These are phyloP conservation scores for Lutraria lutraria DNA, from an alignment of 2,888 invertebrate genomes.

Conservation along the genomic window DNA sequence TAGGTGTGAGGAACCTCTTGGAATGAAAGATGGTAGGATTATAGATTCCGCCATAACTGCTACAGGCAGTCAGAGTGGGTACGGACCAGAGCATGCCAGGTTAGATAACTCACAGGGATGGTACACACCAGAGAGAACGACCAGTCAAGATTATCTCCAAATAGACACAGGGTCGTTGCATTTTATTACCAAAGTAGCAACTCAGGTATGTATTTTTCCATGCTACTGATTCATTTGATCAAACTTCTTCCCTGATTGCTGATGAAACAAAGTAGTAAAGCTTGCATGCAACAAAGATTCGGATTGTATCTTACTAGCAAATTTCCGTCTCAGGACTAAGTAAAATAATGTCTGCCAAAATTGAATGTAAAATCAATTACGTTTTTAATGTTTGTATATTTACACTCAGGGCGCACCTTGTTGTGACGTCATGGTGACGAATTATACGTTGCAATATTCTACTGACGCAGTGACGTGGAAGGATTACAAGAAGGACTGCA, in stretches of 20 bases:
- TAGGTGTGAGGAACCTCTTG: conserved; percentile 60
- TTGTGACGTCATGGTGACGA: conserved; percentile 71
- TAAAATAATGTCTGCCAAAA: no score
- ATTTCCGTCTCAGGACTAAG: no score
- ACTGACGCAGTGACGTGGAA: conserved; percentile 59
- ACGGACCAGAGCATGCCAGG: conserved; percentile 59
- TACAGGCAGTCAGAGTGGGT: conserved; percentile 60
- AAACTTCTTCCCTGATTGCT: no score
- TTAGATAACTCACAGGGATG: conserved; percentile 64
- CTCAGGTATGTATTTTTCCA: conserved; percentile 54
- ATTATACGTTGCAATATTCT: conserved; percentile 67
- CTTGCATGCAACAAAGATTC: no score
- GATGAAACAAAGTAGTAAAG: no score
- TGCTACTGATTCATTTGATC: background rate
- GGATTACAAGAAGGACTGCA: conserved; percentile 62
- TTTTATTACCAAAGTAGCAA: conserved; percentile 65
- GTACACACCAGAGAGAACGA: conserved; percentile 66
- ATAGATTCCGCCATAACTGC: conserved; percentile 57
- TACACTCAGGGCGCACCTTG: conserved; percentile 68
- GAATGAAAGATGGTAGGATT: conserved; percentile 62
- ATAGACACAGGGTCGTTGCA: conserved; percentile 59
- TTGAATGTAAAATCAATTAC: no score
- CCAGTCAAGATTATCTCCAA: conserved; percentile 63
- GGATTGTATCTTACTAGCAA: no score
- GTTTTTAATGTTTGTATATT: background rate